A percentile compares a stretch with the other conserved stretches of the same genome.
These are phyloP conservation scores for Drosophila macrospina DNA, from an alignment of 2,888 invertebrate species.

Conservation along the genomic window DNA sequence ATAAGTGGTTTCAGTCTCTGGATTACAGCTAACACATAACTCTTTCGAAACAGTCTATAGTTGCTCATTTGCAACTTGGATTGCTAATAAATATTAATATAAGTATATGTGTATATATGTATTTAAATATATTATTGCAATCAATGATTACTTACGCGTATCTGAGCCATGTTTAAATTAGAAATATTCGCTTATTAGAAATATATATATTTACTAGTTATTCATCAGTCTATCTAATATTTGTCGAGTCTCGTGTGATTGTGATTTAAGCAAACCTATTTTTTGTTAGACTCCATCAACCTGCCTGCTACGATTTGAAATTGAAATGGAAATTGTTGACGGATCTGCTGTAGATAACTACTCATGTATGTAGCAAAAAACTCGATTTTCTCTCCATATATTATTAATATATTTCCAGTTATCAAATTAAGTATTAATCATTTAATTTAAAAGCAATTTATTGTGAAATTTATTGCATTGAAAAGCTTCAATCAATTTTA, in stretches of 20 bases:
- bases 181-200: neutral
- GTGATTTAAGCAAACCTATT: neutral
- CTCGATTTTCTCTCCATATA: no score
- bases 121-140: neutral
- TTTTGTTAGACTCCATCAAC: neutral
- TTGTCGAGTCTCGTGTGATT: slow-evolving; percentile 8
- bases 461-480: no score
- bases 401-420: no score
- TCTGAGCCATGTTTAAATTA: slow-evolving; percentile 16
- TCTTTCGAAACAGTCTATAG: slow-evolving; percentile 20
- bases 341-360: no score
- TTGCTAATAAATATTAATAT: slow-evolving; percentile 18
- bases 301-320: neutral
- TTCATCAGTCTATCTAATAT: neutral
- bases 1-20: slow-evolving; percentile 27
- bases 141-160: slow-evolving; percentile 3
- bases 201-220: neutral
- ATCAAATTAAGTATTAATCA: no score
- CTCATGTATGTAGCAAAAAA: no score
- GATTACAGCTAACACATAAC: slow-evolving; percentile 6
- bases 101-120: no score
- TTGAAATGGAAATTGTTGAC: neutral
- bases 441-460: no score
- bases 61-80: slow-evolving; percentile 18
- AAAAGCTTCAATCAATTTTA: no score